Conservation (phyloP, 1,140 invertebrate genomes). For the Trichonephila clavata region DNA sequence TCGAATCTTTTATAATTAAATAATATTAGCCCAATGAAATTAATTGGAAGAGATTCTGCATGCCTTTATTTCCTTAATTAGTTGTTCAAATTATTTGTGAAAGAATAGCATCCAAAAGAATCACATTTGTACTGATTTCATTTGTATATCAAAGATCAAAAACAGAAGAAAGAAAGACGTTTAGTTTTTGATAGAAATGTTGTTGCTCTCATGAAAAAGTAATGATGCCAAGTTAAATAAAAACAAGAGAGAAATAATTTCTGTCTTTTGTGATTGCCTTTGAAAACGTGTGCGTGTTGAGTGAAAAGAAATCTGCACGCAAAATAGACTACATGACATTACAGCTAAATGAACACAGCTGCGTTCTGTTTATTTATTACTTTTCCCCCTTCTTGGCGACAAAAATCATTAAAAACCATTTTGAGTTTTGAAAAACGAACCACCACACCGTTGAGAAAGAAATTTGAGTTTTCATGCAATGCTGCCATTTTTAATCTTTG, state of each 20-base stretch:
- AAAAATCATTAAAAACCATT: background rate
- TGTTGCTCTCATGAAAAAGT: background rate
- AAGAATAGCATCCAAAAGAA: too few species aligned
- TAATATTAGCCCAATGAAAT: too few species aligned
- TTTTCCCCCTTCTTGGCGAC: background rate
- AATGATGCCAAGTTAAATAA: background rate
- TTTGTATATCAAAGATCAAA: background rate
- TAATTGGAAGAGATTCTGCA: too few species aligned
- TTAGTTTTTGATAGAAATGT: background rate
- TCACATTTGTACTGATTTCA: background rate
- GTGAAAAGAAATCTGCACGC: background rate
- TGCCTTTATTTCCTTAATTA: too few species aligned
- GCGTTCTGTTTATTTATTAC: background rate
- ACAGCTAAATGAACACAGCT: background rate
- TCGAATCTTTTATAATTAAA: too few species aligned
- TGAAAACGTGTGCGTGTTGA: background rate
- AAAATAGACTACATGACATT: background rate
- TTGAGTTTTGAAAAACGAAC: background rate
- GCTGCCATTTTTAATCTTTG: background rate
- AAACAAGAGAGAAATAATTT: background rate
- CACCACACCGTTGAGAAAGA: background rate
- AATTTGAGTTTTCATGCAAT: background rate
- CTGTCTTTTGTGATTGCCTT: background rate
- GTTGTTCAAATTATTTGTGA: too few species aligned
- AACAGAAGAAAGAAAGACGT: background rate